These are phyloP conservation scores for Carassius gibelio DNA, from an alignment of 2,113 vertebrate species.

Conservation along the genomic window DNA sequence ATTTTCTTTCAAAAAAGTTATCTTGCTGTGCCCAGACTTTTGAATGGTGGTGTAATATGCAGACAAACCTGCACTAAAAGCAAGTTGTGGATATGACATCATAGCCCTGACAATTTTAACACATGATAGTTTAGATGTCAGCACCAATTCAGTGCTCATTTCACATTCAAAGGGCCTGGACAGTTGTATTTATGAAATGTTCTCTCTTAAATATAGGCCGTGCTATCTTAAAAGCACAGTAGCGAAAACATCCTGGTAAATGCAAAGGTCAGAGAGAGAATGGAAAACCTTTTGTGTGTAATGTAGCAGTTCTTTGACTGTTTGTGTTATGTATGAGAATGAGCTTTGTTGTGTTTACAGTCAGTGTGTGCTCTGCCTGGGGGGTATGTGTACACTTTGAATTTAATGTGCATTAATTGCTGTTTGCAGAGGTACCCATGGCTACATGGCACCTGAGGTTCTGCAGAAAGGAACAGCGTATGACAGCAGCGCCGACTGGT, in stretches of 20 bases:
- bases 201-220: neutral
- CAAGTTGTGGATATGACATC: neutral
- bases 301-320: neutral
- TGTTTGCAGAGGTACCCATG: slow-evolving; percentile 87
- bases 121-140: neutral
- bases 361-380: neutral
- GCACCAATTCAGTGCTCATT: neutral
- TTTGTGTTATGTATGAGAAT: neutral
- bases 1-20: no score
- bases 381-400: neutral
- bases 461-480: slow-evolving; percentile 96
- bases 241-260: neutral
- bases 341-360: neutral
- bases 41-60: neutral
- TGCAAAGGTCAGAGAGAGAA: neutral
- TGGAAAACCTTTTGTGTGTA: neutral
- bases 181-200: neutral
- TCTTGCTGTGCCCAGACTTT: no score
- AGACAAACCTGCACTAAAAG: neutral
- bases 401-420: slow-evolving; percentile 9
- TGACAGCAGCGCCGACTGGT: slow-evolving; percentile 99
- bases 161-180: no score
- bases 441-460: slow-evolving; percentile 98
- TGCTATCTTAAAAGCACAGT: neutral
- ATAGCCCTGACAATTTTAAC: neutral